Evolutionary conservation across 2,113 vertebrate genomes (phyloP), one percentile per base, ranked within the genome.

Genomic region (Oreocharis arfaki): DNA sequence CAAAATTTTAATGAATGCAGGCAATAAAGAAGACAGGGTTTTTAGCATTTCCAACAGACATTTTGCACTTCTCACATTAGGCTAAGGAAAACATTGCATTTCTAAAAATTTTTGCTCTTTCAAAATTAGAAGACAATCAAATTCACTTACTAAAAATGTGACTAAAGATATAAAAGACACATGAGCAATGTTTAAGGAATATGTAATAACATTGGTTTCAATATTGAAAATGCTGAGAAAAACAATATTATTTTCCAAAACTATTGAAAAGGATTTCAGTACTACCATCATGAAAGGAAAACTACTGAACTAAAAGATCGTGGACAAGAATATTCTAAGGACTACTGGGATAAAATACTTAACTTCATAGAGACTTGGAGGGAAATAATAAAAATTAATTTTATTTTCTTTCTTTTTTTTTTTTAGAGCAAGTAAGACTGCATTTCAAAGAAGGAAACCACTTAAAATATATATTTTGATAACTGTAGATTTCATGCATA

Each of bases 1-100:
- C 16, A 94, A 92, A 73, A 79, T 44, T 84, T 96, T 95, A 91
- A 88, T 96, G 70, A 94, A 92, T 24, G 76, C 4, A 42, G 23
- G 55, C 24, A 95, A 88, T 70, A 59, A 57, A 53, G 52, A 57
- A 14, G 19, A 91, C 68, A 47, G 20, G 11, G 4, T 80, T 76
- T 70, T 90, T 76, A 87, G 64, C 16, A 10, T 78, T 95, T 96
- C 42, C 8, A 61, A 30, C 14, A 44, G 16, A 73, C 42, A 13
- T 82, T 87, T 94, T 63, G 1, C 21, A 64, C 41, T 92, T 95
- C 4, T 9, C 49, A 11, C 26, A 44, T 50, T 63, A 75, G 47
- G 41, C 50, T 89, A 49, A 73, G 41, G 33, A 41, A 42, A 76
- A 55, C 6, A 11, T 63, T 33, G 17, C 3, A 52, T 16, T 94